These are phyloP conservation scores for Sialis fuliginosa DNA, from an alignment of 2,888 invertebrate species.

Conservation along the genomic window DNA sequence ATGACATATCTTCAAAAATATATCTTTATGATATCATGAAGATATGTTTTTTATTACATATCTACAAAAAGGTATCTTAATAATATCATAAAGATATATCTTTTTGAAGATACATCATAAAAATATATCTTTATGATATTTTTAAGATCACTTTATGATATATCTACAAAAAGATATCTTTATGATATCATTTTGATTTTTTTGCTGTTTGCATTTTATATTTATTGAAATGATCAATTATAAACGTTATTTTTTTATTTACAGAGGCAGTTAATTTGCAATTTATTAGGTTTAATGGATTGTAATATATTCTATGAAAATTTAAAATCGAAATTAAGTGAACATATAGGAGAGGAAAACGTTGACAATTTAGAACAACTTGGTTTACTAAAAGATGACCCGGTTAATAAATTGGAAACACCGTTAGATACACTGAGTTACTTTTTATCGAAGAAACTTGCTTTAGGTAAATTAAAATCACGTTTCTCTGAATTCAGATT, in stretches of 20 bases:
- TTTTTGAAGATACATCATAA: too few relatives aligned
- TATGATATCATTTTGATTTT: neutral
- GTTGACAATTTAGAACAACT: slow-evolving; percentile 67
- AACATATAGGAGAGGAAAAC: slow-evolving; percentile 57
- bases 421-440: slow-evolving; percentile 88
- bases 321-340: slow-evolving; percentile 64
- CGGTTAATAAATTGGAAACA: slow-evolving; percentile 63
- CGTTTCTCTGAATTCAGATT: neutral
- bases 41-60: neutral
- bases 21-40: too few relatives aligned
- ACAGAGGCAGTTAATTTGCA: slow-evolving; percentile 70
- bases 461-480: slow-evolving; percentile 39
- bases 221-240: neutral
- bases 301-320: slow-evolving; percentile 87
- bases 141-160: neutral
- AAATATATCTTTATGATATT: neutral
- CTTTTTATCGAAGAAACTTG: slow-evolving; percentile 66
- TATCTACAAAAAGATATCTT: neutral
- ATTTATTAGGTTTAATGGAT: slow-evolving; percentile 65
- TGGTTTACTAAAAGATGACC: slow-evolving; percentile 71
- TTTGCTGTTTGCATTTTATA: neutral
- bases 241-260: slow-evolving; percentile 11
- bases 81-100: too few relatives aligned
- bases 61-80: neutral
- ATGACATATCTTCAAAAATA: too few relatives aligned